Conservation (phyloP, 2,888 invertebrate genomes). For the Tachystola acroxantha region DNA sequence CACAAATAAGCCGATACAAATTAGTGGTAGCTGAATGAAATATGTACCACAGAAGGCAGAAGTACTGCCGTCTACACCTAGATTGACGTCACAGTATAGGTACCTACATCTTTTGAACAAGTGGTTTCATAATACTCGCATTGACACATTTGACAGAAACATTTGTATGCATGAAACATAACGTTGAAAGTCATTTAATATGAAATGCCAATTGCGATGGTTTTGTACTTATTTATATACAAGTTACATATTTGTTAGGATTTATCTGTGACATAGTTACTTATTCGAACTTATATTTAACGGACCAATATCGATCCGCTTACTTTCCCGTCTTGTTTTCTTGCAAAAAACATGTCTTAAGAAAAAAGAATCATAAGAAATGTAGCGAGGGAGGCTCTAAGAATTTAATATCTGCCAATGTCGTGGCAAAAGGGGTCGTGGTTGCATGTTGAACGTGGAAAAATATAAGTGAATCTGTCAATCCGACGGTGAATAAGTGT, state of each 20-base stretch:
- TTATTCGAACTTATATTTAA: neutral
- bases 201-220: too few species aligned
- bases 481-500: conserved; percentile 3
- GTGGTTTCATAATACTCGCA: neutral
- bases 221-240: too few species aligned
- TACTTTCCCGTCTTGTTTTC: neutral
- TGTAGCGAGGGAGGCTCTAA: conserved; percentile 3
- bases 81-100: too few species aligned
- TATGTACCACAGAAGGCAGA: too few species aligned
- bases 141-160: too few species aligned
- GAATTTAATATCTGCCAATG: conserved; percentile 13
- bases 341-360: too few species aligned
- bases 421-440: conserved; percentile 4
- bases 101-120: too few species aligned
- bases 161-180: too few species aligned
- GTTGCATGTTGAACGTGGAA: conserved; percentile 10
- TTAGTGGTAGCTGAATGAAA: neutral
- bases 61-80: too few species aligned
- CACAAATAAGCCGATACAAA: neutral
- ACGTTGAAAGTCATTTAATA: too few species aligned
- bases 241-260: too few species aligned
- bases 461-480: conserved; percentile 10
- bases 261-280: too few species aligned
- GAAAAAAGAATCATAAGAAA: neutral
- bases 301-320: neutral